Percentiles rank a stretch among this genome's conserved stretches.
Evolutionary conservation across 2,113 vertebrate genomes (phyloP).

Genomic region (Podocnemis expansa): DNA sequence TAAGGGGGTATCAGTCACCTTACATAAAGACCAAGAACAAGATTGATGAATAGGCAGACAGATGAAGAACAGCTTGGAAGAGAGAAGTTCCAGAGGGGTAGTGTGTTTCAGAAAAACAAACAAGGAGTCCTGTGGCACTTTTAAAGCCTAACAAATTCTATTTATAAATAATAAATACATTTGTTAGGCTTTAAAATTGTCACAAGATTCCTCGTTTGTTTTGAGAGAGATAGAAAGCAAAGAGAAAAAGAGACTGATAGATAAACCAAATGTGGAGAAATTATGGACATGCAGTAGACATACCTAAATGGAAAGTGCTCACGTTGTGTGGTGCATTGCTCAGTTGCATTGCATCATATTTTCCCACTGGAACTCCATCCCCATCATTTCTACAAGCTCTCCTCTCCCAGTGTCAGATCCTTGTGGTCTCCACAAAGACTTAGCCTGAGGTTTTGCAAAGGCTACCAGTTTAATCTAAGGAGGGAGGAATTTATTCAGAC

Average conservation of each 20-base stretch:
- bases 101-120: too few relatives aligned
- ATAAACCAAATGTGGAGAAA: neutral
- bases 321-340: neutral
- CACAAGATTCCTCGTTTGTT: too few relatives aligned
- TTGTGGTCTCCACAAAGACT: neutral
- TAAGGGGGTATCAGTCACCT: too few relatives aligned
- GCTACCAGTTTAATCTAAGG: neutral
- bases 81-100: neutral
- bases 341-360: neutral
- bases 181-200: too few relatives aligned
- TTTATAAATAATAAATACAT: too few relatives aligned
- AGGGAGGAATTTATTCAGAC: neutral
- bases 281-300: rapidly evolving
- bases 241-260: neutral
- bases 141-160: too few relatives aligned
- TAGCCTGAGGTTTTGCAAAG: neutral
- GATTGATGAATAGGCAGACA: neutral
- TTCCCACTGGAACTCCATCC: neutral
- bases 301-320: neutral
- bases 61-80: neutral
- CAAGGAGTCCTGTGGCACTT: too few relatives aligned
- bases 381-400: neutral
- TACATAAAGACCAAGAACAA: too few relatives aligned
- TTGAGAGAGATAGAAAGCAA: neutral
- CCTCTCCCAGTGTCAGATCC: neutral